phyloP scores from a whole-genome alignment of 2,113 vertebrate species.

The Oophaga pumilio region DNA sequence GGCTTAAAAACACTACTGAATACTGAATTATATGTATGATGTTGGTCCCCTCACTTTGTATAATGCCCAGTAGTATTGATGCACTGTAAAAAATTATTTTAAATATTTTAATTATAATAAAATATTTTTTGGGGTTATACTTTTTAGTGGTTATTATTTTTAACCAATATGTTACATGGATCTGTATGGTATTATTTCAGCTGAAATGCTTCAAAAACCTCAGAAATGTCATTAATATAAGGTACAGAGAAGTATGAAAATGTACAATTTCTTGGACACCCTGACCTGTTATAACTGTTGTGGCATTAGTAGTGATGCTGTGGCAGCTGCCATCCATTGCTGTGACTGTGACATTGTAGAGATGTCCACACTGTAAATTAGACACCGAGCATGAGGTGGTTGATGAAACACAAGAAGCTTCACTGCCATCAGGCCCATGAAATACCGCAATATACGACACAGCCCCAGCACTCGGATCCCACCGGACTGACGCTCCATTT shows the following conservation, averaged over 20 bases:
- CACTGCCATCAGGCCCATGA: conserved; percentile 64
- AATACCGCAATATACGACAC: conserved; percentile 65
- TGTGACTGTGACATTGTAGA: conserved; percentile 69
- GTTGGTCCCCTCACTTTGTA: too few relatives aligned
- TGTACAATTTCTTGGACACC: not conserved
- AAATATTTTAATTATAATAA: too few relatives aligned
- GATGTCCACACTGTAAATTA: conserved; percentile 68
- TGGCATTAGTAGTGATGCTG: conserved; percentile 62
- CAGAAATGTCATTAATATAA: too few relatives aligned
- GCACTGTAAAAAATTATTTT: too few relatives aligned
- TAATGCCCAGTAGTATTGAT: too few relatives aligned
- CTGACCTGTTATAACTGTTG: conserved; percentile 45
- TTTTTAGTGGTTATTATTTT: too few relatives aligned
- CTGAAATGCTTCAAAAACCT: too few relatives aligned
- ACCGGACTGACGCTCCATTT: conserved; percentile 66
- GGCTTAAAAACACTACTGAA: too few relatives aligned
- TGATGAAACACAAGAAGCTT: conserved; percentile 62
- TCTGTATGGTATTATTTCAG: too few relatives aligned
- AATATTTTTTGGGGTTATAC: too few relatives aligned
- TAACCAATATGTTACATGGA: too few relatives aligned
- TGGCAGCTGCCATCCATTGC: conserved; percentile 66
- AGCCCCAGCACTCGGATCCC: conserved; percentile 72
- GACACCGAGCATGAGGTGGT: conserved; percentile 64
- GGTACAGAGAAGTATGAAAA: not conserved
- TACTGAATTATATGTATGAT: too few relatives aligned